These are phyloP conservation scores for Tiliacea citrago DNA, from an alignment of 2,888 invertebrate genomes.

Conservation along the genomic window DNA sequence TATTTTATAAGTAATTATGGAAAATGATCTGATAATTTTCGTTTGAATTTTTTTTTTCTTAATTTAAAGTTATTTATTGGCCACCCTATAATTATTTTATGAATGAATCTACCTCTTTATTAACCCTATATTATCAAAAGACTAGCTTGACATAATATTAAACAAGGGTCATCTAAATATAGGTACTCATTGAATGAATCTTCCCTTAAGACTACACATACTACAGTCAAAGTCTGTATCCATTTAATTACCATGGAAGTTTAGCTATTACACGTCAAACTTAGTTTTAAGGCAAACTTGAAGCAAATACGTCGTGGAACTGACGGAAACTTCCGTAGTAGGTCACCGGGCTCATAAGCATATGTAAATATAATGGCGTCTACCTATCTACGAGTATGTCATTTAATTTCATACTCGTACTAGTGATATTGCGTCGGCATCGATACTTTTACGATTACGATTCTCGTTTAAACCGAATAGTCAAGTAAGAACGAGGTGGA, in stretches of 20 bases:
- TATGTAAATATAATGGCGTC: conserved; percentile 19
- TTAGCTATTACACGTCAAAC: conserved; percentile 57
- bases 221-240: conserved; percentile 18
- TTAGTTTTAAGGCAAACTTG: conserved; percentile 55
- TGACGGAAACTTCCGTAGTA: conserved; percentile 49
- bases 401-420: not conserved
- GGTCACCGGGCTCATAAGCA: conserved; percentile 50
- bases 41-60: too few relatives aligned
- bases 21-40: too few relatives aligned
- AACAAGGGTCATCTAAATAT: conserved; percentile 15
- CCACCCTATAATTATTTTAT: not conserved
- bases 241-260: conserved; percentile 51
- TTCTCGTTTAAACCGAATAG: not conserved
- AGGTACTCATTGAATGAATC: not conserved
- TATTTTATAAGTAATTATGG: too few relatives aligned
- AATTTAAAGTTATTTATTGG: too few relatives aligned
- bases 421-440: not conserved
- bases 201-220: conserved; percentile 6
- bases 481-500: not conserved
- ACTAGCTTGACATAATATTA: not conserved
- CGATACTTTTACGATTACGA: not conserved
- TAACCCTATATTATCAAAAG: not conserved
- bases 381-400: not conserved
- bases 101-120: not conserved
- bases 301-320: conserved; percentile 54